Percentiles rank a stretch among this genome's conserved stretches.
phyloP scores from a whole-genome alignment of 2,797 vertebrate genomes.

The Myripristis murdjan region DNA sequence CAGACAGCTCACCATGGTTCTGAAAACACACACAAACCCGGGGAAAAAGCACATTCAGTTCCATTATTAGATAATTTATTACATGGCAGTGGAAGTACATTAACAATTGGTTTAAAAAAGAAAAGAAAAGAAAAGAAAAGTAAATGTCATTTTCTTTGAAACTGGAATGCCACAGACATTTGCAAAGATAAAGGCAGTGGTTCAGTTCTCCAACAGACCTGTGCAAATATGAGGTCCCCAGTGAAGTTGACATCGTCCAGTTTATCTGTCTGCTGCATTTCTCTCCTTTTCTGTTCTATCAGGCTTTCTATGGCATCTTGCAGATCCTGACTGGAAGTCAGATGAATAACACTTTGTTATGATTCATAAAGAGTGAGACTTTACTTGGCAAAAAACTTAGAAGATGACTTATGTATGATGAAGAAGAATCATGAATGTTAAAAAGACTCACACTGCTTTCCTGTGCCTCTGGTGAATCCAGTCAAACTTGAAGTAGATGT shows the following conservation, averaged over 20 bases:
- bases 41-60: not conserved
- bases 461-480: conserved; percentile 92
- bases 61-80: not conserved
- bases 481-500: conserved; percentile 94
- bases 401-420: not conserved
- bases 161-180: no score
- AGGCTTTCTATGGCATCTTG: conserved; percentile 89
- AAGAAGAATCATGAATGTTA: not conserved
- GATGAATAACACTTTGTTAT: not conserved
- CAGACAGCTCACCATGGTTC: conserved; percentile 93
- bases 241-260: conserved; percentile 94
- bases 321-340: conserved; percentile 88
- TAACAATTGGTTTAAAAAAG: no score
- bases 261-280: conserved; percentile 90
- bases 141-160: not conserved
- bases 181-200: not conserved
- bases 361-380: not conserved
- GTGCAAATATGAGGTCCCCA: conserved; percentile 94
- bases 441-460: conserved; percentile 89
- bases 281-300: conserved; percentile 90
- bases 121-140: not conserved
- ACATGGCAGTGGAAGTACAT: not conserved
- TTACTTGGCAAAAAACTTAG: not conserved
- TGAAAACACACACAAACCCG: conserved; percentile 68
- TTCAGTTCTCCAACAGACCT: conserved; percentile 82